Conservation (phyloP, 2,888 invertebrate genomes). For the Caenorhabditis becei region DNA sequence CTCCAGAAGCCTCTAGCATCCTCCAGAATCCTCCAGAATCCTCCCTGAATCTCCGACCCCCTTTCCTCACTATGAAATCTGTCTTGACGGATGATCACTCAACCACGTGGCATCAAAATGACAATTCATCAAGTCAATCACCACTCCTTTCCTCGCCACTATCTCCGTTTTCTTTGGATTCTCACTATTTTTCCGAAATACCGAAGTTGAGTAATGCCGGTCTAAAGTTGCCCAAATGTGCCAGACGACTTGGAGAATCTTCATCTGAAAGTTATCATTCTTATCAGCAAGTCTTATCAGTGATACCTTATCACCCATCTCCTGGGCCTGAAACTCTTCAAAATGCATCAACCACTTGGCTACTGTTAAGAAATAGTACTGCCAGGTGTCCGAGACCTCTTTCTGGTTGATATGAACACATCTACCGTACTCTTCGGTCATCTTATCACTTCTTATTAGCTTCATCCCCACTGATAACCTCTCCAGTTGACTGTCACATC, state of each 20-base stretch:
- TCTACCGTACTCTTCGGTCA: neutral
- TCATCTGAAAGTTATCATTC: too few species aligned
- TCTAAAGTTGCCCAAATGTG: constrained; percentile 49
- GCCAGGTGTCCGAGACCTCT: constrained; percentile 39
- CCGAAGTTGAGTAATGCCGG: constrained; percentile 32
- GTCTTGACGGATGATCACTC: constrained; percentile 17
- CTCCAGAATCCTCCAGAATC: too few species aligned
- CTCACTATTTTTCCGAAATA: constrained; percentile 15
- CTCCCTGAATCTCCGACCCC: neutral
- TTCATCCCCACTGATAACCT: constrained; percentile 31
- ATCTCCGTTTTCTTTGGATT: constrained; percentile 22
- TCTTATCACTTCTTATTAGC: neutral
- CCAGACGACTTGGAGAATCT: constrained; percentile 56
- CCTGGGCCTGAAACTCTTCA: constrained; percentile 47
- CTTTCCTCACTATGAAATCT: constrained; percentile 20
- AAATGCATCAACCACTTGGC: constrained; percentile 62
- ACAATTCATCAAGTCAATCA: constrained; percentile 13
- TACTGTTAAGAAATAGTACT: constrained; percentile 43
- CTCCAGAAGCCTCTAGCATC: too few species aligned
- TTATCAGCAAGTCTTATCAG: too few species aligned
- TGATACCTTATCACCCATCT: constrained; percentile 45
- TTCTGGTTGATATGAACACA: constrained; percentile 2
- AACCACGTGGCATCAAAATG: constrained; percentile 49
- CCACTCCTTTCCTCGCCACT: constrained; percentile 20
- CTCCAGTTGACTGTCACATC: constrained; percentile 13